A percentile compares a stretch with the other conserved stretches of the same genome.
phyloP scores from a whole-genome alignment of 2,797 vertebrate genomes.

The Acipenser oxyrinchus region DNA sequence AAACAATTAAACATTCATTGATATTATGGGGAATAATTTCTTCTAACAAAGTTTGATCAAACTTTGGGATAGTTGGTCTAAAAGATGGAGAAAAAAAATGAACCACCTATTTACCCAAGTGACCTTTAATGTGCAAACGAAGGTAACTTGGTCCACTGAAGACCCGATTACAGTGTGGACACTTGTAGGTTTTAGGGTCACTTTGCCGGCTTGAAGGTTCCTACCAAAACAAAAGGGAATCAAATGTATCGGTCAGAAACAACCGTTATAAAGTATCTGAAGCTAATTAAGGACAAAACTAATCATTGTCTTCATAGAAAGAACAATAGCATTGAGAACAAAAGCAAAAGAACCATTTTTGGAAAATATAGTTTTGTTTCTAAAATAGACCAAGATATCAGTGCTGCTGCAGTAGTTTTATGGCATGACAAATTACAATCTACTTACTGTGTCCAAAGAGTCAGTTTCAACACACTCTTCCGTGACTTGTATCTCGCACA shows the following conservation, averaged over 20 bases:
- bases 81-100: not conserved
- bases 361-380: too few species aligned
- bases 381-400: too few species aligned
- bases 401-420: too few species aligned
- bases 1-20: too few species aligned
- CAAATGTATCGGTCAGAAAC: not conserved
- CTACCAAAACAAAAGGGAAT: constrained; percentile 32
- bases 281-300: too few species aligned
- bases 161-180: constrained; percentile 78
- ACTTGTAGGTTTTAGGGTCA: constrained; percentile 58
- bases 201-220: constrained; percentile 38
- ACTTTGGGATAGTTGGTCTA: too few species aligned
- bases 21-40: too few species aligned
- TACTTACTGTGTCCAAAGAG: constrained; percentile 31
- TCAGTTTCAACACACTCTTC: constrained; percentile 58
- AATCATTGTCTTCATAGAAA: not conserved
- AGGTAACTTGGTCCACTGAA: constrained; percentile 75
- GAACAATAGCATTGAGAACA: not conserved
- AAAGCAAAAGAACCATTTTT: too few species aligned
- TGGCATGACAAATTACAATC: too few species aligned
- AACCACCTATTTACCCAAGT: constrained; percentile 62
- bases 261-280: too few species aligned
- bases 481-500: constrained; percentile 61
- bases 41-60: too few species aligned
- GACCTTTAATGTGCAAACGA: constrained; percentile 78